phyloP scores from a whole-genome alignment of 2,113 vertebrate species.

The Nettapus auritus region DNA sequence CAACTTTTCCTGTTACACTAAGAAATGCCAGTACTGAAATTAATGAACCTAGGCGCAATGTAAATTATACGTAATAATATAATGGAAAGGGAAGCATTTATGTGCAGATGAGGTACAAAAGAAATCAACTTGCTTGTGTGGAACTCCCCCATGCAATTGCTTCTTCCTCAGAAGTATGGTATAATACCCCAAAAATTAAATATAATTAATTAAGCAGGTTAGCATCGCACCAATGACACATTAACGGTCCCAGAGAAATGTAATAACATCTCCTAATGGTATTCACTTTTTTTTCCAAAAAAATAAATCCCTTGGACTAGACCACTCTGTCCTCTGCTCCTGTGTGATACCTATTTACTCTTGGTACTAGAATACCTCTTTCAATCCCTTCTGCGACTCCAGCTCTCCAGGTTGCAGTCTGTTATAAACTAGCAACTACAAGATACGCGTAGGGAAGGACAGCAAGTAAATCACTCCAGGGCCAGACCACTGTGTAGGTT shows the following conservation, averaged over 20 bases:
- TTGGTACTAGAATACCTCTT: neutral
- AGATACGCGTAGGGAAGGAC: fast-evolving
- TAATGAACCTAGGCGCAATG: neutral
- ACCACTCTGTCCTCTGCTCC: neutral
- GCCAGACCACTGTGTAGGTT: neutral
- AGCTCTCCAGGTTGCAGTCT: too few species aligned
- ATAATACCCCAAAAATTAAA: neutral
- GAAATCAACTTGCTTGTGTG: neutral
- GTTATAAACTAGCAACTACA: neutral
- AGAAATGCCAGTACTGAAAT: neutral
- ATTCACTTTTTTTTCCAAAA: neutral
- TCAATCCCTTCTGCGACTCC: neutral
- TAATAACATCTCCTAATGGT: neutral
- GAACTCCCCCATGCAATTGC: neutral
- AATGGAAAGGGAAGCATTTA: neutral
- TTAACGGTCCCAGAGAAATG: neutral
- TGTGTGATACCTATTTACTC: neutral
- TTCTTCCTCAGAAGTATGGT: neutral
- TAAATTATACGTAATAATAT: neutral
- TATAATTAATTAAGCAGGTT: neutral
- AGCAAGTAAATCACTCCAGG: neutral
- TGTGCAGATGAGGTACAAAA: neutral
- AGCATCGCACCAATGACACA: neutral
- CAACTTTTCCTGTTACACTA: neutral
- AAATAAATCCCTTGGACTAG: neutral